Conservation (phyloP, 2,888 invertebrate genomes). For the Uropetala carovei region DNA sequence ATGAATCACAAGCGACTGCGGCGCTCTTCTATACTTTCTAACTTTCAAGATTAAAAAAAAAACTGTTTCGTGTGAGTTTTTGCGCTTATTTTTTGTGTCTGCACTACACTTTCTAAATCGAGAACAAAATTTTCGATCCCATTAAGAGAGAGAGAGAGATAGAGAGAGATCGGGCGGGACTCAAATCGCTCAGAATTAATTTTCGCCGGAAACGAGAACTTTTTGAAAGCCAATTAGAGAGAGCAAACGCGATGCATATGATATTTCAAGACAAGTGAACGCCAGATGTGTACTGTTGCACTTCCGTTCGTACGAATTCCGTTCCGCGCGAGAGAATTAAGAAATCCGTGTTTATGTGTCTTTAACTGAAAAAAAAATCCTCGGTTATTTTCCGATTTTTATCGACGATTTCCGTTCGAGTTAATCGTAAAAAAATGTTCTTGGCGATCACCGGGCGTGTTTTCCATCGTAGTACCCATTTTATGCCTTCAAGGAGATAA, state of each 20-base stretch:
- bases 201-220: neutral
- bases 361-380: too few relatives aligned
- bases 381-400: too few relatives aligned
- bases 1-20: neutral
- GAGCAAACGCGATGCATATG: neutral
- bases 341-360: too few relatives aligned
- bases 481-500: too few relatives aligned
- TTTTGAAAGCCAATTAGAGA: neutral
- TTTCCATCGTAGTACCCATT: too few relatives aligned
- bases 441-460: too few relatives aligned
- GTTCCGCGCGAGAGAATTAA: too few relatives aligned
- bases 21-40: neutral
- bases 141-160: neutral
- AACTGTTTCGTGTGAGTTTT: neutral
- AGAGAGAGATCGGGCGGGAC: neutral
- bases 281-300: too few relatives aligned
- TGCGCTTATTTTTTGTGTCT: neutral
- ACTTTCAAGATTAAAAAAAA: neutral
- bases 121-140: neutral
- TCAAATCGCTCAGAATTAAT: neutral
- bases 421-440: too few relatives aligned
- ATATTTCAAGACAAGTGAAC: neutral
- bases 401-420: too few relatives aligned
- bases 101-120: slow-evolving; percentile 27
- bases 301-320: too few relatives aligned